These are phyloP conservation scores for Drosophila austrosaltans DNA, from an alignment of 2,888 invertebrate genomes.

Conservation along the genomic window DNA sequence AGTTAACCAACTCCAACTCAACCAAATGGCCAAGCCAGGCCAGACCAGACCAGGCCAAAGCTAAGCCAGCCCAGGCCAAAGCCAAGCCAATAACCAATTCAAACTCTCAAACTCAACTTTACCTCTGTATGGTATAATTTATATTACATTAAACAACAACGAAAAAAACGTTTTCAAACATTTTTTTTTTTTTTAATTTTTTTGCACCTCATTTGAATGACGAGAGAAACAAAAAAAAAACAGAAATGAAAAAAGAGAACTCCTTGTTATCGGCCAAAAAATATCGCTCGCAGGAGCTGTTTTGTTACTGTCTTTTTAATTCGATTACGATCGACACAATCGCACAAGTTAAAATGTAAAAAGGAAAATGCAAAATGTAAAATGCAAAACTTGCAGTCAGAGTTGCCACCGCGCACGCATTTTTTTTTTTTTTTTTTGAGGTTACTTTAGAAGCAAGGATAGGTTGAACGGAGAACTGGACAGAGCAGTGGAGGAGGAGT, in stretches of 20 bases:
- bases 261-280: conserved; percentile 39
- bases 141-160: conserved; percentile 41
- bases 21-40: neutral
- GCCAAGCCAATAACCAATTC: conserved; percentile 8
- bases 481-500: neutral
- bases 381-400: conserved; percentile 9
- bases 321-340: conserved; percentile 74
- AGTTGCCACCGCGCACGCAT: conserved; percentile 13
- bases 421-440: neutral
- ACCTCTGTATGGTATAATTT: conserved; percentile 38
- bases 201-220: conserved; percentile 70
- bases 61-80: neutral
- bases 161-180: conserved; percentile 3
- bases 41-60: neutral
- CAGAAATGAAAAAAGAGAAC: neutral
- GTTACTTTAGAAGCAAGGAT: conserved; percentile 1
- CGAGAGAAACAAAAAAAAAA: conserved; percentile 21
- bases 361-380: conserved; percentile 20
- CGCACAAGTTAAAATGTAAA: conserved; percentile 22
- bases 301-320: conserved; percentile 14
- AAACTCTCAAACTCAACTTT: conserved; percentile 22
- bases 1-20: conserved; percentile 44
- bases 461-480: neutral
- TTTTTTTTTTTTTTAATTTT: neutral
- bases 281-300: conserved; percentile 29